phyloP scores from a whole-genome alignment of 2,797 vertebrate species.

The Ambastaia sidthimunki region DNA sequence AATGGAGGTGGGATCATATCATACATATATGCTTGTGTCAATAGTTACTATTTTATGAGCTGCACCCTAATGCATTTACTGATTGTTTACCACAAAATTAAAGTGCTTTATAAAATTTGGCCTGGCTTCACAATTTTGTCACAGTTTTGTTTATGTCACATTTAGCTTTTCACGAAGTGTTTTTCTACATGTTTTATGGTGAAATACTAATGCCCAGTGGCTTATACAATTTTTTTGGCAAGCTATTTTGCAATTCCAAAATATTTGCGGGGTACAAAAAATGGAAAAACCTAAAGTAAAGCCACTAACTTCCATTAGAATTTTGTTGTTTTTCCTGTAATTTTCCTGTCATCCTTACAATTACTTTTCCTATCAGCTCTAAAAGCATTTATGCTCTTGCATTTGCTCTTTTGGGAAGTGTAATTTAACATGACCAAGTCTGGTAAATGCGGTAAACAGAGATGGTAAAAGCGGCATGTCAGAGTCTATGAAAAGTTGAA shows the following conservation, averaged over 20 bases:
- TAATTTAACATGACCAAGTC: slow-evolving; percentile 1
- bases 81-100: neutral
- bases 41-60: neutral
- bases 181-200: neutral
- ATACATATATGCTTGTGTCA: neutral
- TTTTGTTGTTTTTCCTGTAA: neutral
- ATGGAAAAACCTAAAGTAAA: neutral
- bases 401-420: slow-evolving; percentile 32
- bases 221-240: neutral
- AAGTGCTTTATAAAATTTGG: slow-evolving; percentile 40
- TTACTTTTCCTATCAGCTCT: neutral
- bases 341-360: neutral
- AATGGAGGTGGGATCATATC: too few species aligned
- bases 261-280: neutral
- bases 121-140: slow-evolving; percentile 2
- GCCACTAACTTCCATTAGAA: neutral
- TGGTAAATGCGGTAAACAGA: too few species aligned
- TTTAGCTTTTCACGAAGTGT: slow-evolving; percentile 1
- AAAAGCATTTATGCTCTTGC: slow-evolving; percentile 11
- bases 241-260: neutral
- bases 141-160: slow-evolving; percentile 45
- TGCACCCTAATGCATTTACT: neutral
- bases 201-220: slow-evolving; percentile 28
- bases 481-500: slow-evolving; percentile 79
- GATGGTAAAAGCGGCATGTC: slow-evolving; percentile 53